A percentile compares a stretch with the other conserved stretches of the same genome.
Evolutionary conservation across 1,140 invertebrate genomes (phyloP).

Genomic region (Schmidtea mediterranea): DNA sequence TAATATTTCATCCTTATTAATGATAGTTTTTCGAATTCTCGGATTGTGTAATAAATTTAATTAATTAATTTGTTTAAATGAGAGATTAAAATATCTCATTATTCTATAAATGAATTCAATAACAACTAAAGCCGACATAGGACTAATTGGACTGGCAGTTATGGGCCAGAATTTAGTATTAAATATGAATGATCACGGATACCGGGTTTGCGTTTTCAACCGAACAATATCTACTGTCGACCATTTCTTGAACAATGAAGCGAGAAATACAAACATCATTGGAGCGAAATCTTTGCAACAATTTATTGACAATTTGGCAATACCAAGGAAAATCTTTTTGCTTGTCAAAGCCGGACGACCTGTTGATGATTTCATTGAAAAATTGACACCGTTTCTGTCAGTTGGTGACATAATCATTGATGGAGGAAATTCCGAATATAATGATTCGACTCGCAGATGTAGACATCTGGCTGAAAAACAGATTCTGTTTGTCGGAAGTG

Average conservation of each 20-base stretch:
- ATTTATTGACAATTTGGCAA: constrained; percentile 73
- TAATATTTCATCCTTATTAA: too few species aligned
- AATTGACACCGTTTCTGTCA: constrained; percentile 20
- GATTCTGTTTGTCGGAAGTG: constrained; percentile 69
- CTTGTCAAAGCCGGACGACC: constrained; percentile 85
- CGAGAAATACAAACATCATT: constrained; percentile 66
- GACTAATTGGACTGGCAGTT: constrained; percentile 56
- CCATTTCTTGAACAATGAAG: constrained; percentile 39
- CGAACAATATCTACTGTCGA: constrained; percentile 78
- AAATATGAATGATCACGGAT: constrained; percentile 97
- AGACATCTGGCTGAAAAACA: background rate
- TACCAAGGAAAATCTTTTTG: constrained; percentile 67
- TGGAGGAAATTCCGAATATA: constrained; percentile 92
- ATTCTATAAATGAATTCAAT: too few species aligned
- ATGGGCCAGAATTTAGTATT: constrained; percentile 98
- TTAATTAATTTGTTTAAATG: too few species aligned
- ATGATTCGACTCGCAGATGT: constrained; percentile 42
- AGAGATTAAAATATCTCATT: too few species aligned
- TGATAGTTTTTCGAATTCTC: too few species aligned
- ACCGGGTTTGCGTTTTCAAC: constrained; percentile 82
- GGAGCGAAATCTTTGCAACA: constrained; percentile 72
- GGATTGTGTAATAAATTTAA: too few species aligned
- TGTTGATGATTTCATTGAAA: constrained; percentile 39
- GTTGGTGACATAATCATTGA: constrained; percentile 86
- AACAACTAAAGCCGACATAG: constrained; percentile 32